These are phyloP conservation scores for Synergus itoensis DNA, from an alignment of 2,888 invertebrate species.

Conservation along the genomic window DNA sequence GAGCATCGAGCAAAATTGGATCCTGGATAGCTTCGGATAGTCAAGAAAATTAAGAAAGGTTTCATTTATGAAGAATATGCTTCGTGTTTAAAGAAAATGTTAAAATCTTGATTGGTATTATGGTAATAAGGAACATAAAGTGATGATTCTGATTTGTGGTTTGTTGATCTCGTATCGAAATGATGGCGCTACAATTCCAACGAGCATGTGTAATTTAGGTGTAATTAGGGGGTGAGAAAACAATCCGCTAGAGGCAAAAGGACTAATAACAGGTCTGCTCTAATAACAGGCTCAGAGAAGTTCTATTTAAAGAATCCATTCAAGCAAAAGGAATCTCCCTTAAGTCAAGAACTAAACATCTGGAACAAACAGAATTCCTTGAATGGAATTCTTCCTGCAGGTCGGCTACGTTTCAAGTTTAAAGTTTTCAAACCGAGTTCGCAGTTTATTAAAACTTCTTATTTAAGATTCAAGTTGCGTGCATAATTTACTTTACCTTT, in stretches of 20 bases:
- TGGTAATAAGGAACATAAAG: not conserved
- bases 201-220: conserved; percentile 37
- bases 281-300: conserved; percentile 37
- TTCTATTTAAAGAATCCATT: conserved; percentile 42
- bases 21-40: not conserved
- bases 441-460: not conserved
- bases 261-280: conserved; percentile 38
- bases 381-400: conserved; percentile 32
- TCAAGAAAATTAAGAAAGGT: not conserved
- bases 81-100: not conserved
- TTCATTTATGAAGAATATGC: not conserved
- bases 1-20: not conserved
- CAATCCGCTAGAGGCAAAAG: conserved; percentile 33
- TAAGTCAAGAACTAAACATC: conserved; percentile 33
- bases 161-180: conserved; percentile 4
- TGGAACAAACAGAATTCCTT: conserved; percentile 39
- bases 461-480: not conserved
- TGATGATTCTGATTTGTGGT: not conserved
- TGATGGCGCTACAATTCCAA: conserved; percentile 18
- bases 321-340: conserved; percentile 39
- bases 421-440: not conserved
- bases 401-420: not conserved
- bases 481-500: no score
- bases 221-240: conserved; percentile 41
- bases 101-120: not conserved